Conservation (phyloP, 2,888 invertebrate genomes). For the Clivina fossor region DNA sequence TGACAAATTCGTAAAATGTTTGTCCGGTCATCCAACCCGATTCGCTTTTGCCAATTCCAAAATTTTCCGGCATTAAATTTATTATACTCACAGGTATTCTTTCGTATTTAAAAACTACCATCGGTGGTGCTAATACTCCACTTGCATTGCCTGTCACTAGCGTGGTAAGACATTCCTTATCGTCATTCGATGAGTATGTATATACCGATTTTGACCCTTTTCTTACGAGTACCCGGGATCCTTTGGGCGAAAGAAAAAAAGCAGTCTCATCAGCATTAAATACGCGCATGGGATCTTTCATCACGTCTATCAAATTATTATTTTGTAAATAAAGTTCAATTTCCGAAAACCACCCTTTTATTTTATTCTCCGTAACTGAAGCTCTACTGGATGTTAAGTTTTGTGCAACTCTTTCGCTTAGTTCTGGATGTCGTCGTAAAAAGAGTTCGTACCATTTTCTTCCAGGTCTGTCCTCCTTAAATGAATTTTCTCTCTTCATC, state of each 20-base stretch:
- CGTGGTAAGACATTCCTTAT: constrained; percentile 41
- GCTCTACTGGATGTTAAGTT: constrained; percentile 39
- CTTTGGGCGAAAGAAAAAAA: constrained; percentile 48
- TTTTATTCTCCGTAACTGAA: constrained; percentile 41
- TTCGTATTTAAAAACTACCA: constrained; percentile 43
- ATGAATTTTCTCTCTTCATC: no score
- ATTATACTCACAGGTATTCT: constrained; percentile 43
- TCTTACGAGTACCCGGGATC: constrained; percentile 43
- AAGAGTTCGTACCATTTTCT: constrained; percentile 20
- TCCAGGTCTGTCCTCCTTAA: no score
- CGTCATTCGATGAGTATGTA: constrained; percentile 40
- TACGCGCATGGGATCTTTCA: constrained; percentile 41
- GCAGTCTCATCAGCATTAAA: constrained; percentile 48
- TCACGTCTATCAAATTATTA: constrained; percentile 38
- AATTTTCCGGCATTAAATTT: no score
- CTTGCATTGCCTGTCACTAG: constrained; percentile 39
- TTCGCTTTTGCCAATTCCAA: constrained; percentile 50
- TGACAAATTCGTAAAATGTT: constrained; percentile 50
- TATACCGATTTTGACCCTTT: constrained; percentile 44
- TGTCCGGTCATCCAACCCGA: constrained; percentile 52
- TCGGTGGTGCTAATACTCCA: constrained; percentile 32
- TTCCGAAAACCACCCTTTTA: constrained; percentile 43
- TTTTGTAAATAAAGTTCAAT: constrained; percentile 40
- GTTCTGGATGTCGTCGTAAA: constrained; percentile 31
- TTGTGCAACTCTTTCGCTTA: constrained; percentile 7